Conservation (phyloP, 2,113 vertebrate genomes). For the Ailuropoda melanoleuca region DNA sequence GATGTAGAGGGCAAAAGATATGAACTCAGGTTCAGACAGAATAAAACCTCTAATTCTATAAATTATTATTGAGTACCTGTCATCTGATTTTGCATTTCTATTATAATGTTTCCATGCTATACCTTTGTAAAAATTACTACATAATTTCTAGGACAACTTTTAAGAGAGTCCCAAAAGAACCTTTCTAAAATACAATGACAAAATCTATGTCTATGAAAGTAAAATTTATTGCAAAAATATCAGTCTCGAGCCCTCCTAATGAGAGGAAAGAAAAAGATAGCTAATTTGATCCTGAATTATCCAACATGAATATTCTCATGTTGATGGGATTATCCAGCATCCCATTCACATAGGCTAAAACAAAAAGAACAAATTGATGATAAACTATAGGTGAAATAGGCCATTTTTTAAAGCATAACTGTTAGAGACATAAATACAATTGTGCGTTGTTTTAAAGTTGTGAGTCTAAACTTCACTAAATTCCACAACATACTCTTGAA, state of each 20-base stretch:
- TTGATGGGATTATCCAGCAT: background rate
- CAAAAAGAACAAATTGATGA: background rate
- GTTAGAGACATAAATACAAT: background rate
- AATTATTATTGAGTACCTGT: background rate
- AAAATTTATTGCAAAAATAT: background rate
- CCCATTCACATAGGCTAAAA: background rate
- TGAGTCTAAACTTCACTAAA: background rate
- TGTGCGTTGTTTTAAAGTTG: background rate
- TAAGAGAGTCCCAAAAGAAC: background rate
- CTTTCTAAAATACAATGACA: background rate
- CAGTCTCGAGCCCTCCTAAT: background rate
- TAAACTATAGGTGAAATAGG: background rate
- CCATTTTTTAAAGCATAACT: background rate
- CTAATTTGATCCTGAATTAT: background rate
- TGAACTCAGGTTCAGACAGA: background rate
- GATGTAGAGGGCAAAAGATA: background rate
- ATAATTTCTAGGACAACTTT: background rate
- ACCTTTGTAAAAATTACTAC: background rate
- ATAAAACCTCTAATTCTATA: background rate
- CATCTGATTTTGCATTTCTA: background rate
- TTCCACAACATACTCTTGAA: background rate
- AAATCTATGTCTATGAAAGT: background rate
- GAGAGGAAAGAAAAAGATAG: background rate
- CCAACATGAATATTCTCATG: background rate
- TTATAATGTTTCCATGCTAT: background rate